These are phyloP conservation scores for Nymphalis c-album DNA, from an alignment of 2,888 invertebrate species.

Conservation along the genomic window DNA sequence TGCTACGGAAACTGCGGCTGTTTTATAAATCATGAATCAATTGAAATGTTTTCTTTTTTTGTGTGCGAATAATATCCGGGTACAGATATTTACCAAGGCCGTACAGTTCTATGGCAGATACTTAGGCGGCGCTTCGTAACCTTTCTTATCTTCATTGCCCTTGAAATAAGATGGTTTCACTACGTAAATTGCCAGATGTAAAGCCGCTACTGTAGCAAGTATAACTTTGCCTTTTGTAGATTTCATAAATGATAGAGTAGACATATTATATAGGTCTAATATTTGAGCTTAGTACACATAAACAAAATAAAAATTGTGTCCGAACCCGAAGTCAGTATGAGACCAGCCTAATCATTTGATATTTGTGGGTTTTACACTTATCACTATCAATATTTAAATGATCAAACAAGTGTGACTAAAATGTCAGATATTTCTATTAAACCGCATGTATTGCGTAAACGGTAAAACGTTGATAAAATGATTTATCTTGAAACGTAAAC, in stretches of 20 bases:
- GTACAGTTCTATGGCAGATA: slow-evolving; percentile 60
- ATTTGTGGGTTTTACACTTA: too few species aligned
- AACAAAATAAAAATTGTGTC: not conserved
- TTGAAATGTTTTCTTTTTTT: slow-evolving; percentile 38
- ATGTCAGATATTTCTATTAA: too few species aligned
- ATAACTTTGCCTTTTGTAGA: slow-evolving; percentile 72
- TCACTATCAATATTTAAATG: too few species aligned
- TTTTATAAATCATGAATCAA: slow-evolving; percentile 64
- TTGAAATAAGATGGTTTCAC: slow-evolving; percentile 74
- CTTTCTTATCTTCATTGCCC: slow-evolving; percentile 50
- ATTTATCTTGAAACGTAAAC: too few species aligned
- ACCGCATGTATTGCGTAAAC: too few species aligned
- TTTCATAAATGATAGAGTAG: slow-evolving; percentile 62
- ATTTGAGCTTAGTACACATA: not conserved
- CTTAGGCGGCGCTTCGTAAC: slow-evolving; percentile 56
- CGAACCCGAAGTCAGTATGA: not conserved
- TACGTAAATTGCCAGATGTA: slow-evolving; percentile 68
- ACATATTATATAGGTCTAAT: slow-evolving; percentile 47
- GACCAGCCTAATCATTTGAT: too few species aligned
- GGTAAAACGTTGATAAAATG: too few species aligned
- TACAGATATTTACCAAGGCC: slow-evolving; percentile 39
- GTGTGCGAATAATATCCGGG: slow-evolving; percentile 45
- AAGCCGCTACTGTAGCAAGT: slow-evolving; percentile 63
- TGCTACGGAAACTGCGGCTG: slow-evolving; percentile 41
- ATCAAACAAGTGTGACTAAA: too few species aligned